Evolutionary conservation across 2,797 vertebrate genomes (phyloP).

Genomic region (Enteromius paludinosus): DNA sequence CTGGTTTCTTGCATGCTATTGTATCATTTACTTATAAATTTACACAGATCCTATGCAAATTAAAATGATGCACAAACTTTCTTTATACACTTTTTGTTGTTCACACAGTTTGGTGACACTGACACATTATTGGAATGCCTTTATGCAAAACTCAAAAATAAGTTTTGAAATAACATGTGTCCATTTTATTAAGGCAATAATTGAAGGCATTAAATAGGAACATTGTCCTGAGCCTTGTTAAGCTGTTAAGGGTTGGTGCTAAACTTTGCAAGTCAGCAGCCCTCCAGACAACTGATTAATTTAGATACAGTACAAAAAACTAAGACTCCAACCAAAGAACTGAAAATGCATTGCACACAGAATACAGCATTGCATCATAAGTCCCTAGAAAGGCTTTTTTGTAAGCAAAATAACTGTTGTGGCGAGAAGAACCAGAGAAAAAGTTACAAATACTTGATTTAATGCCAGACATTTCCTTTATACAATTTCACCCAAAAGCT

Average conservation of each 20-base stretch:
- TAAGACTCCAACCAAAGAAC: background rate
- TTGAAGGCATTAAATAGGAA: background rate
- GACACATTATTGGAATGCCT: background rate
- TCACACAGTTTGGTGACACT: background rate
- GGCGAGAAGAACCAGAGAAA: background rate
- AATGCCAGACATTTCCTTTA: background rate
- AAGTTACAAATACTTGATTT: background rate
- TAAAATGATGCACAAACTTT: background rate
- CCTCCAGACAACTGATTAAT: background rate
- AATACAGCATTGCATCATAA: background rate
- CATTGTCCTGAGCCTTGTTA: background rate
- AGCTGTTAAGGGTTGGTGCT: no score
- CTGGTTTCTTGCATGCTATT: constrained; percentile 19
- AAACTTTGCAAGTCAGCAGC: background rate
- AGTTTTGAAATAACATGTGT: background rate
- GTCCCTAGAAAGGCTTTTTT: background rate
- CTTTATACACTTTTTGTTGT: constrained; percentile 1
- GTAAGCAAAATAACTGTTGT: background rate
- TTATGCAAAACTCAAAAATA: background rate
- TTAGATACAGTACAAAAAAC: background rate
- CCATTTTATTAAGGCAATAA: background rate
- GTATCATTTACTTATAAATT: constrained; percentile 4
- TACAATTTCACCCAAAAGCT: background rate
- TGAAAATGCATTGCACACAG: background rate
- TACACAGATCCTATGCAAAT: constrained; percentile 15